Conservation (phyloP, 2,113 vertebrate species). For the pig (Sus scrofa) region DNA sequence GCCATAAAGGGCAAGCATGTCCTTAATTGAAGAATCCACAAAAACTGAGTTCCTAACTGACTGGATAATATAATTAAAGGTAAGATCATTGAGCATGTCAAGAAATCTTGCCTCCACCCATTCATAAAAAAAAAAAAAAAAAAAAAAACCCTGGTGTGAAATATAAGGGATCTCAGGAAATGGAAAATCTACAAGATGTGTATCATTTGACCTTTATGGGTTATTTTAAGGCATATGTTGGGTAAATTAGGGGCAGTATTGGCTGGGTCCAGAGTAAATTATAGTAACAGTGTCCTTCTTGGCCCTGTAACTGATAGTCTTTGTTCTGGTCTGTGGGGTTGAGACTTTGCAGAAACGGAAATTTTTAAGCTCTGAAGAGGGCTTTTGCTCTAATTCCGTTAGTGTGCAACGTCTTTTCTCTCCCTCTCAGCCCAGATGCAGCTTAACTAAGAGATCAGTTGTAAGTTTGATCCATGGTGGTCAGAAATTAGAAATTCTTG, state of each 20-base stretch:
- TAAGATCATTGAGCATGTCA: not conserved
- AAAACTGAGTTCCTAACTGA: not conserved
- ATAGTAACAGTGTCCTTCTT: not conserved
- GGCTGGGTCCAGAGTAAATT: slow-evolving; percentile 18
- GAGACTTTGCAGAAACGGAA: not conserved
- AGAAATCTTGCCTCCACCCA: not conserved
- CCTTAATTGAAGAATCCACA: not conserved
- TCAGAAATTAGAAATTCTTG: slow-evolving; percentile 12
- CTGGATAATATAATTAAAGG: not conserved
- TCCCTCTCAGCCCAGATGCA: not conserved
- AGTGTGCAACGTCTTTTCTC: not conserved
- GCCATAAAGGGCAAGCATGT: not conserved
- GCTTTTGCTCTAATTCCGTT: not conserved
- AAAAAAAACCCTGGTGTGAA: not conserved
- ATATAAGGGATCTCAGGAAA: not conserved
- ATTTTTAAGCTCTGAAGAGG: not conserved
- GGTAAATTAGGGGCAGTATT: slow-evolving; percentile 24
- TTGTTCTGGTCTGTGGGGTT: not conserved
- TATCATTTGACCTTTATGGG: not conserved
- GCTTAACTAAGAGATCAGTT: slow-evolving; percentile 6
- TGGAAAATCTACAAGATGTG: not conserved
- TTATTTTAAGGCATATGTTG: slow-evolving; percentile 68
- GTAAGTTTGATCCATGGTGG: slow-evolving; percentile 5
- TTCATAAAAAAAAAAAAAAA: no score
- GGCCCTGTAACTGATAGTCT: not conserved